Evolutionary conservation across 1,140 invertebrate species (phyloP).

Genomic region (Drosophila pseudoananassae): DNA sequence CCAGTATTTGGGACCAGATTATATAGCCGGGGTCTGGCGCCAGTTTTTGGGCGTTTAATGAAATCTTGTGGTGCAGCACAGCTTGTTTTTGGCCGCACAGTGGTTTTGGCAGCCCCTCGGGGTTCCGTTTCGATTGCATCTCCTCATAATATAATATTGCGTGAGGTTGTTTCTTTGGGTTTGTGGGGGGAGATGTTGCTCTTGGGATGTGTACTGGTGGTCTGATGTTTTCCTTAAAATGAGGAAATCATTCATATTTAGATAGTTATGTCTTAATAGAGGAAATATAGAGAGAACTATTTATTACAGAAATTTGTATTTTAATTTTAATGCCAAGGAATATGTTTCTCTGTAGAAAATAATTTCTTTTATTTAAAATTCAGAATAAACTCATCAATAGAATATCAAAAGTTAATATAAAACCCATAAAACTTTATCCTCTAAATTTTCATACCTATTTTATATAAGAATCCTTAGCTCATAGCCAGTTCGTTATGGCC

Average conservation of each 20-base stretch:
- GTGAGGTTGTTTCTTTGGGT: slow-evolving; percentile 18
- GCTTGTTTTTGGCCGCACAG: slow-evolving; percentile 47
- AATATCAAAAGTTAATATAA: too few species aligned
- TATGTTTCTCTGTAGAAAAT: too few species aligned
- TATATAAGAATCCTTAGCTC: slow-evolving; percentile 33
- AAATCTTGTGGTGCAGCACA: slow-evolving; percentile 57
- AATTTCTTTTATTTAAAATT: too few species aligned
- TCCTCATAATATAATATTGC: slow-evolving; percentile 40
- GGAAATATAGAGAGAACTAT: background rate
- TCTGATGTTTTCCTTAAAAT: background rate
- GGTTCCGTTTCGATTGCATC: slow-evolving; percentile 26
- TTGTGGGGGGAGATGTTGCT: background rate
- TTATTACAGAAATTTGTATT: too few species aligned
- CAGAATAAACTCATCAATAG: too few species aligned
- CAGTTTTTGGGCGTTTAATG: slow-evolving; percentile 76
- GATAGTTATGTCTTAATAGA: background rate
- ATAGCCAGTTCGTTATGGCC: slow-evolving; percentile 56
- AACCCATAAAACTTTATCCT: too few species aligned
- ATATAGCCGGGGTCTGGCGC: slow-evolving; percentile 58
- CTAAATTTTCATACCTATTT: background rate
- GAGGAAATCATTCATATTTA: slow-evolving; percentile 21
- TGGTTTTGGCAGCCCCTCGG: slow-evolving; percentile 66
- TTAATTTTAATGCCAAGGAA: too few species aligned
- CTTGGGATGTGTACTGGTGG: slow-evolving; percentile 20
- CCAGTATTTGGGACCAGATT: slow-evolving; percentile 26